phyloP scores from a whole-genome alignment of 2,888 invertebrate species.

The Crioceris asparagi region DNA sequence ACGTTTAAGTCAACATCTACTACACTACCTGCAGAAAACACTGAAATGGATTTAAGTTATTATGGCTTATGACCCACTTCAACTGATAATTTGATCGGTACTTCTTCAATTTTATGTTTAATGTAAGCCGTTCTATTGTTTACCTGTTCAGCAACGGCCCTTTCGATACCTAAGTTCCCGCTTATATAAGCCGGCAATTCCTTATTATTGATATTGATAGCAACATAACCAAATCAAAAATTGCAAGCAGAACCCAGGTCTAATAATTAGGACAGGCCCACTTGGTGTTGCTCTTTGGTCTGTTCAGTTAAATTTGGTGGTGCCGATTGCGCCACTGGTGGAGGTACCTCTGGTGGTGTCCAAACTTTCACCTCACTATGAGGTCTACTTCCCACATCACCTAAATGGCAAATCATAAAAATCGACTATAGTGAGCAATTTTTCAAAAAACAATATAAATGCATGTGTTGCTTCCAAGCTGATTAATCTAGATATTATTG shows the following conservation, averaged over 20 bases:
- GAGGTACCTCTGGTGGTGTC: slow-evolving; percentile 52
- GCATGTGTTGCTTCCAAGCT: too few species aligned
- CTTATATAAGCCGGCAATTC: slow-evolving; percentile 36
- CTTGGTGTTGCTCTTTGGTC: slow-evolving; percentile 45
- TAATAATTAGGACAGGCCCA: slow-evolving; percentile 36
- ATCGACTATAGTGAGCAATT: too few species aligned
- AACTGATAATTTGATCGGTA: too few species aligned
- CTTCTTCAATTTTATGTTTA: too few species aligned
- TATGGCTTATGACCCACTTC: too few species aligned
- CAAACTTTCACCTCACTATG: slow-evolving; percentile 80
- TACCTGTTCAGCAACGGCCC: slow-evolving; percentile 34
- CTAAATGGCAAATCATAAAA: too few species aligned
- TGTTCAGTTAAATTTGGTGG: slow-evolving; percentile 54
- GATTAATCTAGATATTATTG: too few species aligned
- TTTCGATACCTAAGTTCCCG: slow-evolving; percentile 33
- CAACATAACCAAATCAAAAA: slow-evolving; percentile 37
- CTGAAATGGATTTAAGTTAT: neutral
- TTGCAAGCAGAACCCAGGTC: slow-evolving; percentile 36
- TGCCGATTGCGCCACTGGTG: slow-evolving; percentile 56
- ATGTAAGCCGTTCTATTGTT: slow-evolving; percentile 11
- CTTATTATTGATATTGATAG: slow-evolving; percentile 41
- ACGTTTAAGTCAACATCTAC: neutral
- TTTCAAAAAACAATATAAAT: neutral
- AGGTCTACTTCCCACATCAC: slow-evolving; percentile 72
- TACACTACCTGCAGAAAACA: neutral